Evolutionary conservation across 2,797 vertebrate species (phyloP), one percentile per base, ranked within the genome.

Genomic region (Macropodus opercularis): DNA sequence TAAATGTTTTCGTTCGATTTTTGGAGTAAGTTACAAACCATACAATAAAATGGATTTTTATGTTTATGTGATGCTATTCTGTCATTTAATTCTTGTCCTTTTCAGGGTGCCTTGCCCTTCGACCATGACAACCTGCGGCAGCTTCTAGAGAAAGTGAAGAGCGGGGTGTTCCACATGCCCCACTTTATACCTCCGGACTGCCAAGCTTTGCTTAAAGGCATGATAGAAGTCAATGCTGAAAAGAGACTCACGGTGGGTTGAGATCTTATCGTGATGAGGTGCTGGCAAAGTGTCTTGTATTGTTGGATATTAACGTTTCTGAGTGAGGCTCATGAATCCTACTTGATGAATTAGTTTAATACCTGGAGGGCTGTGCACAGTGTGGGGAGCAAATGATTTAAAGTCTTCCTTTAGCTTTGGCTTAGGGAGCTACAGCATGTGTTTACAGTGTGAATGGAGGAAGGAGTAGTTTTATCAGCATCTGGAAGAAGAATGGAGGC

Each of bases 71-170:
- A 36, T 36, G 14, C 4, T 24, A 27, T 35, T 10, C 8, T 38
- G 6, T 38, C 15, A 38, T 17, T 8, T 10, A 2, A 34, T 12
- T 17, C 15, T 34, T 41, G 12, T 24, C n/a, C n/a, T 17, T 61
- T 26, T 27, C 80, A 96, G 95, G 95, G 95, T 49, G 95, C 95
- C 1, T 91, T 96, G 82, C 95, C 95, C 49, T 96, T 96, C 32
- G 95, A 96, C 44, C 95, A 96, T 0, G 95, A 96, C 81, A 96
- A 96, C 92, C 90, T 96, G 57, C 92, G 95, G 32, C 95, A 96
- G 90, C 92, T 96, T 57, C 90, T 96, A 63, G 95, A 96, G 87
- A 96, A 96, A 83, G 95, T 96, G 83, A 96, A 96, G 82, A 94
- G 95, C 2, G 95, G 95, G 0, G 93, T 96, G 40, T 96, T 96